Percentiles rank a stretch among this genome's conserved stretches.
Evolutionary conservation across 2,797 vertebrate genomes (phyloP).

Genomic region (Hemitrygon akajei): DNA sequence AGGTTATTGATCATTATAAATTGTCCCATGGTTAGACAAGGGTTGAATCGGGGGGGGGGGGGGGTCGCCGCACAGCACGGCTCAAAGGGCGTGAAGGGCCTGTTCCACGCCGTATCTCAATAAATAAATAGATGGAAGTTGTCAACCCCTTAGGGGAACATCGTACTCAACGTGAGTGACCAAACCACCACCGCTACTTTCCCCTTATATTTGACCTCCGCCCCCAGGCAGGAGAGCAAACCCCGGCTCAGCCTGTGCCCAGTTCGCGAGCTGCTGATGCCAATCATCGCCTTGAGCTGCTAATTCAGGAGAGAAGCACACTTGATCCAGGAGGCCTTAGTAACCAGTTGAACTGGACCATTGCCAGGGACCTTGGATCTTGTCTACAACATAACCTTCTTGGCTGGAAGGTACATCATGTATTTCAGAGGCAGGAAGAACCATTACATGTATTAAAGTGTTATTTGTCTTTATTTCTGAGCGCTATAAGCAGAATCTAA

Average conservation of each 20-base stretch:
- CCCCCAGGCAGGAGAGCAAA: background rate
- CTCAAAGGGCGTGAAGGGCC: no score
- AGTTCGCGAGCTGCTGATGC: background rate
- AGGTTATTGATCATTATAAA: no score
- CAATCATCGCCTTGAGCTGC: background rate
- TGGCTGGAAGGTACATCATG: background rate
- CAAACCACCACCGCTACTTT: no score
- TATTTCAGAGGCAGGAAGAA: background rate
- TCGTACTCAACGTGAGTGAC: no score
- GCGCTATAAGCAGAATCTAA: slow-evolving; percentile 35
- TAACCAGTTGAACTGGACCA: slow-evolving; percentile 2
- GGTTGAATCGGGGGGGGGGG: no score
- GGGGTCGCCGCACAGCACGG: no score
- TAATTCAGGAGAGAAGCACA: background rate
- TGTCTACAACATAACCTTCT: slow-evolving; percentile 16
- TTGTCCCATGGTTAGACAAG: no score
- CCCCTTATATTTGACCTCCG: no score
- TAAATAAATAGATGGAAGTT: no score
- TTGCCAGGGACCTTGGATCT: slow-evolving; percentile 14
- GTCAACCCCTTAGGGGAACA: no score
- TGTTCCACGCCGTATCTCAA: no score
- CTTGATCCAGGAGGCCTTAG: background rate
- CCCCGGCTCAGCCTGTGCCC: background rate
- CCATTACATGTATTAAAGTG: background rate
- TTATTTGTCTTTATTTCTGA: background rate